phyloP scores from a whole-genome alignment of 2,888 invertebrate species.

The Molanna angustata region DNA sequence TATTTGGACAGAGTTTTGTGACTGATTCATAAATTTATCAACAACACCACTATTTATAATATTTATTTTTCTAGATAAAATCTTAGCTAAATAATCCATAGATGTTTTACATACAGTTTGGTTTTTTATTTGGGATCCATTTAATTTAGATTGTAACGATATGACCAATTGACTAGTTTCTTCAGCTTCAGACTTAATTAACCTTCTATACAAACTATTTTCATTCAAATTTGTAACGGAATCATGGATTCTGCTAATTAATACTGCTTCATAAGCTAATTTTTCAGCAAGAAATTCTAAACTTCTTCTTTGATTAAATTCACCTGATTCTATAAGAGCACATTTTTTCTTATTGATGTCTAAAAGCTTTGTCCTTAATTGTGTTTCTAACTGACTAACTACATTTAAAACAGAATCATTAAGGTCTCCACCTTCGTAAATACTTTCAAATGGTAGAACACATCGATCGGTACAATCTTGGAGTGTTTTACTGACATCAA shows the following conservation, averaged over 20 bases:
- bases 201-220: slow-evolving; percentile 57
- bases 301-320: slow-evolving; percentile 65
- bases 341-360: slow-evolving; percentile 68
- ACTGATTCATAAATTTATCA: slow-evolving; percentile 39
- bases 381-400: slow-evolving; percentile 63
- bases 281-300: slow-evolving; percentile 74
- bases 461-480: slow-evolving; percentile 60
- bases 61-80: slow-evolving; percentile 70
- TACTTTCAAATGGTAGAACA: slow-evolving; percentile 52
- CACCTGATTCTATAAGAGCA: slow-evolving; percentile 62
- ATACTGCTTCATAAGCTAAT: slow-evolving; percentile 75
- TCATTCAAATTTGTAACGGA: slow-evolving; percentile 60
- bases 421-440: slow-evolving; percentile 39
- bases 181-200: slow-evolving; percentile 66
- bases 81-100: slow-evolving; percentile 71
- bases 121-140: slow-evolving; percentile 52
- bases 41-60: slow-evolving; percentile 41
- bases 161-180: slow-evolving; percentile 77
- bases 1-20: slow-evolving; percentile 47
- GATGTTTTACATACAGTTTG: slow-evolving; percentile 42
- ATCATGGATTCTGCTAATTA: slow-evolving; percentile 66
- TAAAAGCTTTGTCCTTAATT: slow-evolving; percentile 65
- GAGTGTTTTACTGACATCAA: slow-evolving; percentile 61
- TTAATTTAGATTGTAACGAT: slow-evolving; percentile 65
- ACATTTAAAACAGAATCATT: slow-evolving; percentile 58